Conservation (phyloP, 2,113 vertebrate species). For the Condylura cristata region DNA sequence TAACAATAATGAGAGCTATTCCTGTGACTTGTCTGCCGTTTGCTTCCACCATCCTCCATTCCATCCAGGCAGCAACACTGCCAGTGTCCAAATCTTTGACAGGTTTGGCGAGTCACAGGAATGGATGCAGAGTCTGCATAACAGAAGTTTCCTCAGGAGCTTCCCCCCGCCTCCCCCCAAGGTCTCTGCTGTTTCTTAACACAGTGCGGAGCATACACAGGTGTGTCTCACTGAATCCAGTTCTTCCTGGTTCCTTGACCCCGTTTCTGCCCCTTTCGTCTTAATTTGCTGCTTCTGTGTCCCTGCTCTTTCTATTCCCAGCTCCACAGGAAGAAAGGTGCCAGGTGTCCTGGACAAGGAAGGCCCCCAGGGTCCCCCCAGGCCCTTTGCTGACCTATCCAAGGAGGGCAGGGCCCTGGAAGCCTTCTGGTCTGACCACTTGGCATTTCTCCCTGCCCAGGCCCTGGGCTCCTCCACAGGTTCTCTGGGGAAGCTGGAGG, state of each 20-base stretch:
- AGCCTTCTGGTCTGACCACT: not conserved
- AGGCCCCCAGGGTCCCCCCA: not conserved
- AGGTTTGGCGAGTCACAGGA: not conserved
- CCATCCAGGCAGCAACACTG: not conserved
- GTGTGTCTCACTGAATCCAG: not conserved
- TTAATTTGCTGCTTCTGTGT: not conserved
- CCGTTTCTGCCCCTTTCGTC: not conserved
- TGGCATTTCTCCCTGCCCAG: not conserved
- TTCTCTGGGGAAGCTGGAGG: constrained; percentile 38
- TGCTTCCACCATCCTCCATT: not conserved
- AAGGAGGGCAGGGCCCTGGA: not conserved
- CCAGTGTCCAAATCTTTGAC: not conserved
- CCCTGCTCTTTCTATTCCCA: not conserved
- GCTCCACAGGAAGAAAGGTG: not conserved
- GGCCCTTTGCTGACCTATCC: not conserved
- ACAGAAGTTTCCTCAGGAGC: not conserved
- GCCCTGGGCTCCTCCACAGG: not conserved
- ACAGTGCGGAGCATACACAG: accelerated
- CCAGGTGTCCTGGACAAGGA: not conserved
- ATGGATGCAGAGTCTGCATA: not conserved
- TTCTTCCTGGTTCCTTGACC: not conserved
- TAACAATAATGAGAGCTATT: not conserved
- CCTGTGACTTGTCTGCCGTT: not conserved
- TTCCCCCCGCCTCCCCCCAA: not conserved
- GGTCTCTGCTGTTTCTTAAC: not conserved